Percentiles rank a stretch among this genome's conserved stretches.
Conservation (phyloP, 2,113 vertebrate genomes). For the Gymnorhina tibicen region DNA sequence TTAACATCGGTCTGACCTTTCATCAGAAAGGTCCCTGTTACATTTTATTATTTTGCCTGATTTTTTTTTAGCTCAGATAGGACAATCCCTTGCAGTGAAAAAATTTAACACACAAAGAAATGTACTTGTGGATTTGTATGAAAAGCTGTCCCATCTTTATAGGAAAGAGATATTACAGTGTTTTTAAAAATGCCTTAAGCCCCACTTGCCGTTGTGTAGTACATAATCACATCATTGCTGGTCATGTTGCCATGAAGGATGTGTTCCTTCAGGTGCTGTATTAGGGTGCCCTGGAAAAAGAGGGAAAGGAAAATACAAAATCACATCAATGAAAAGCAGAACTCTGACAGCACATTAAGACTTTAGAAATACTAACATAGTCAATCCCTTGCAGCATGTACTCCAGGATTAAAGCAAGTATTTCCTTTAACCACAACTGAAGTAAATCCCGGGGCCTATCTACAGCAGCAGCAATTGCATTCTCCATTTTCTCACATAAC, state of each 20-base stretch:
- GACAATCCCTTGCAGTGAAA: not conserved
- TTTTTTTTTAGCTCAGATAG: not conserved
- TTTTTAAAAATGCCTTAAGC: not conserved
- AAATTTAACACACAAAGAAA: not conserved
- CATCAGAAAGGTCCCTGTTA: not conserved
- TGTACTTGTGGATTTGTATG: not conserved
- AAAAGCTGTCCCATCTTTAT: not conserved
- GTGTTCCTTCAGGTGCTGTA: constrained; percentile 96
- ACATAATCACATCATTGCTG: constrained; percentile 87
- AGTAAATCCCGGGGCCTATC: not conserved
- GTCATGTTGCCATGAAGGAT: constrained; percentile 89
- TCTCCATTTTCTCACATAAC: not conserved
- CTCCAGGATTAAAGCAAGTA: not conserved
- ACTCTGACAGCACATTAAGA: not conserved
- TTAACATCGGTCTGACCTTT: not conserved
- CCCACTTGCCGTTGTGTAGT: constrained; percentile 89
- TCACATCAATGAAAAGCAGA: not conserved
- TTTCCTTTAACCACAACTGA: not conserved
- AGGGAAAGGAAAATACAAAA: not conserved
- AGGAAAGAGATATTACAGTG: not conserved
- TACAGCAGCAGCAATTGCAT: not conserved
- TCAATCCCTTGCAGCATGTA: not conserved
- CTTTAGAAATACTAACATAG: not conserved
- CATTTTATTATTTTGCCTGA: not conserved
- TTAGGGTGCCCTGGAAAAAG: constrained; percentile 83